These are phyloP conservation scores for Pheosia tremula DNA, from an alignment of 2,888 invertebrate species.

Conservation along the genomic window DNA sequence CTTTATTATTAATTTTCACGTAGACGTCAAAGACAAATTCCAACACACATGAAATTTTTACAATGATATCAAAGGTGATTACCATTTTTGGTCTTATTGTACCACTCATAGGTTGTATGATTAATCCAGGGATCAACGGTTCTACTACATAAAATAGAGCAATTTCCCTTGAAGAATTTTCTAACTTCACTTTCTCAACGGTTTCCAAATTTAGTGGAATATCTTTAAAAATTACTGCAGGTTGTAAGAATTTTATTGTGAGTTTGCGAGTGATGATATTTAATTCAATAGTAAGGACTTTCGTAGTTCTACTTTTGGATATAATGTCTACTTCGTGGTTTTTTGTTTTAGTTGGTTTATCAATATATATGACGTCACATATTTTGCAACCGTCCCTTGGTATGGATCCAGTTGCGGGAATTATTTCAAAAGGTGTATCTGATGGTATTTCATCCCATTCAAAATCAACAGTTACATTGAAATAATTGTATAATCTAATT, in stretches of 20 bases:
- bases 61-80: slow-evolving; percentile 71
- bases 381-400: slow-evolving; percentile 61
- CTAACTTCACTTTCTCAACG: slow-evolving; percentile 73
- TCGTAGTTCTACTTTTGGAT: slow-evolving; percentile 44
- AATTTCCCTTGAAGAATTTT: slow-evolving; percentile 81
- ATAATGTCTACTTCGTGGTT: slow-evolving; percentile 64
- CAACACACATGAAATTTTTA: slow-evolving; percentile 71
- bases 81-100: slow-evolving; percentile 77
- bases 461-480: slow-evolving; percentile 63
- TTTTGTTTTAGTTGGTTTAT: slow-evolving; percentile 69
- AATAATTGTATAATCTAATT: slow-evolving; percentile 65
- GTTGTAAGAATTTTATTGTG: slow-evolving; percentile 70
- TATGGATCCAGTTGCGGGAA: slow-evolving; percentile 60
- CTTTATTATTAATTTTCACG: slow-evolving; percentile 75
- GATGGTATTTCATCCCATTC: slow-evolving; percentile 58
- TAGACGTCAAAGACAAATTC: slow-evolving; percentile 69
- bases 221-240: slow-evolving; percentile 65
- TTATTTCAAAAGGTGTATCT: slow-evolving; percentile 71
- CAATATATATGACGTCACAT: slow-evolving; percentile 64
- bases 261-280: slow-evolving; percentile 68
- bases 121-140: slow-evolving; percentile 73
- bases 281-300: slow-evolving; percentile 61
- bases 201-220: slow-evolving; percentile 70
- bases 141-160: slow-evolving; percentile 79
- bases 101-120: slow-evolving; percentile 79